Evolutionary conservation across 92 coral and sea anemone species (phyloP).

Genomic region (Siderastrea radians): DNA sequence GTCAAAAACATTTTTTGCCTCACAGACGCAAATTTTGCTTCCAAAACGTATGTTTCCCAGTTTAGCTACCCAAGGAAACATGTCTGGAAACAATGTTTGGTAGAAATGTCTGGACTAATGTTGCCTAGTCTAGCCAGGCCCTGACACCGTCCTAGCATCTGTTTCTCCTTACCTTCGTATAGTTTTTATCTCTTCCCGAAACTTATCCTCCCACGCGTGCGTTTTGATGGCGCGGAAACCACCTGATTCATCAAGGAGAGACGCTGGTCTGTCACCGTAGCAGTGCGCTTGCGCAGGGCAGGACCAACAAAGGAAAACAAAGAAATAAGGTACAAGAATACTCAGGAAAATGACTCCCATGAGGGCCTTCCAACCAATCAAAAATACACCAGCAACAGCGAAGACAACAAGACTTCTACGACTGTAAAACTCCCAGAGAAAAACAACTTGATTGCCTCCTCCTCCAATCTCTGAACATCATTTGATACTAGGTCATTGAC

Average conservation of each 20-base stretch:
- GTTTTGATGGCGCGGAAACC: not conserved
- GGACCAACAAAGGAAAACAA: not conserved
- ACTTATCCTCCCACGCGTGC: constrained; percentile 4
- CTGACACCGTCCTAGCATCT: no score
- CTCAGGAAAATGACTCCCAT: not conserved
- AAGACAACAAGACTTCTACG: not conserved
- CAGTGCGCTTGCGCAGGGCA: not conserved
- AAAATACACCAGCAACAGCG: not conserved
- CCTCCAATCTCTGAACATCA: no score
- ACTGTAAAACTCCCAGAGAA: not conserved
- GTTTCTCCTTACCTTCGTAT: not conserved
- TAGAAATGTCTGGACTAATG: no score
- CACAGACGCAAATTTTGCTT: no score
- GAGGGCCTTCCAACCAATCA: not conserved
- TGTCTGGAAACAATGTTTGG: no score
- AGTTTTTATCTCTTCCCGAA: not conserved
- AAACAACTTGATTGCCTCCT: no score
- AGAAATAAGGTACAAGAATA: not conserved
- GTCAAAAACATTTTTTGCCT: no score
- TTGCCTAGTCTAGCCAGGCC: no score
- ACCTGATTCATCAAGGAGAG: not conserved
- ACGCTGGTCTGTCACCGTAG: not conserved
- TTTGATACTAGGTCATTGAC: no score
- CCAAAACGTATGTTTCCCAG: no score
- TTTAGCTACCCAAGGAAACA: no score